These are phyloP conservation scores for Melitaea cinxia DNA, from an alignment of 1,140 invertebrate species.

Conservation along the genomic window DNA sequence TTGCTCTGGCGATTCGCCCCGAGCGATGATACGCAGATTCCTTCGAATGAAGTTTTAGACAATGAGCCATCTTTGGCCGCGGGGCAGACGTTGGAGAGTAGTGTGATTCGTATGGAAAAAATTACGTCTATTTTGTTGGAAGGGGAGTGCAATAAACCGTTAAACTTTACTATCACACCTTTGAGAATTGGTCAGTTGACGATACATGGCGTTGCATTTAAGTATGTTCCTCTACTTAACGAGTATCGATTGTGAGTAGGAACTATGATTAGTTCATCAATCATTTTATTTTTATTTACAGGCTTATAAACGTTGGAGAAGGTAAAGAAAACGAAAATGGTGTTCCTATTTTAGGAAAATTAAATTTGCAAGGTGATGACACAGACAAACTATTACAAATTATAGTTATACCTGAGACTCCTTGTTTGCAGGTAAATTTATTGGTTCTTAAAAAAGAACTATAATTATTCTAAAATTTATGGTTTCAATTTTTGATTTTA, in stretches of 20 bases:
- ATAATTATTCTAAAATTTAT: too few species aligned
- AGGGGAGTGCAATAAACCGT: slow-evolving; percentile 63
- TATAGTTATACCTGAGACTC: slow-evolving; percentile 85
- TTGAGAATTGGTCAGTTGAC: slow-evolving; percentile 65
- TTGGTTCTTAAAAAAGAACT: too few species aligned
- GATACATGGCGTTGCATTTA: slow-evolving; percentile 72
- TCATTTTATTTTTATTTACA: slow-evolving; percentile 22
- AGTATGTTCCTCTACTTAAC: slow-evolving; percentile 50
- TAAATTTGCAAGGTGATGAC: slow-evolving; percentile 82
- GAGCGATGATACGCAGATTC: slow-evolving; percentile 58
- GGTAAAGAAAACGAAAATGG: slow-evolving; percentile 68
- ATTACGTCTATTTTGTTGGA: slow-evolving; percentile 64
- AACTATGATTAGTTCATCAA: background rate
- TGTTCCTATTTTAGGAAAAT: slow-evolving; percentile 83
- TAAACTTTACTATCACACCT: slow-evolving; percentile 70
- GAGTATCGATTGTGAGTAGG: background rate
- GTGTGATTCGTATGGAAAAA: slow-evolving; percentile 69
- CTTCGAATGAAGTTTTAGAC: slow-evolving; percentile 53
- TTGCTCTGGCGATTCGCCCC: slow-evolving; percentile 90
- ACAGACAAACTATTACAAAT: slow-evolving; percentile 85
- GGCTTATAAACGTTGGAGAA: slow-evolving; percentile 65
- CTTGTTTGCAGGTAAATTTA: slow-evolving; percentile 87
- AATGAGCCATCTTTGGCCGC: slow-evolving; percentile 69
- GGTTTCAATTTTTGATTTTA: too few species aligned
- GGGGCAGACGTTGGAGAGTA: slow-evolving; percentile 60